Conservation (phyloP, 2,113 vertebrate species). For the Chionodraco myersi region DNA sequence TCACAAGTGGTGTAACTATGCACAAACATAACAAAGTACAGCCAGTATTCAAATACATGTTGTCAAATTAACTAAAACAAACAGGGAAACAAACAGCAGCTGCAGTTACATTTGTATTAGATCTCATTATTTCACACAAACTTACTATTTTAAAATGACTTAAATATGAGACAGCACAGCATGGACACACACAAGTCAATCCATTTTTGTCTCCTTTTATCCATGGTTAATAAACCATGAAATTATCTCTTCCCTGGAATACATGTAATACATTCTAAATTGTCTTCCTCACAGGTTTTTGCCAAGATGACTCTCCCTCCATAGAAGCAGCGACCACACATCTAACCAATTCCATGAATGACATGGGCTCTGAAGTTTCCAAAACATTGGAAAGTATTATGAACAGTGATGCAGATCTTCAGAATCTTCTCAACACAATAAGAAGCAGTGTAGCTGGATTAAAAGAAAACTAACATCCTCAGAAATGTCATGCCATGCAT, state of each 20-base stretch:
- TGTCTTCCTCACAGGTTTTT: constrained; percentile 42
- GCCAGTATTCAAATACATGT: background rate
- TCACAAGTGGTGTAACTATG: background rate
- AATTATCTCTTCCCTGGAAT: background rate
- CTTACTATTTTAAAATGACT: too few relatives aligned
- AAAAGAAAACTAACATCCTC: too few relatives aligned
- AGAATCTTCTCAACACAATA: too few relatives aligned
- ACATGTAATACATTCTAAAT: background rate
- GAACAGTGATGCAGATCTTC: too few relatives aligned
- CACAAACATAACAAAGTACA: background rate
- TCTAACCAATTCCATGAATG: background rate
- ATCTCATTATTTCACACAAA: too few relatives aligned
- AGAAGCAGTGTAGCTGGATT: too few relatives aligned
- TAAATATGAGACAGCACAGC: too few relatives aligned
- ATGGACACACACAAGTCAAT: background rate
- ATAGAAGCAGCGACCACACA: background rate
- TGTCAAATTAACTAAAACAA: too few relatives aligned
- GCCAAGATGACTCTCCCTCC: constrained; percentile 24
- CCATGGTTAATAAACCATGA: background rate
- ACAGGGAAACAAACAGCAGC: too few relatives aligned
- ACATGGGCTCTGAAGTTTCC: background rate
- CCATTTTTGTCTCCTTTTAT: background rate
- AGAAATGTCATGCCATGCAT: too few relatives aligned
- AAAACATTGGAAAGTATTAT: too few relatives aligned
- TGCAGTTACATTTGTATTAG: too few relatives aligned